Conservation (phyloP, 2,888 invertebrate species). For the Steinernema scapterisci region DNA sequence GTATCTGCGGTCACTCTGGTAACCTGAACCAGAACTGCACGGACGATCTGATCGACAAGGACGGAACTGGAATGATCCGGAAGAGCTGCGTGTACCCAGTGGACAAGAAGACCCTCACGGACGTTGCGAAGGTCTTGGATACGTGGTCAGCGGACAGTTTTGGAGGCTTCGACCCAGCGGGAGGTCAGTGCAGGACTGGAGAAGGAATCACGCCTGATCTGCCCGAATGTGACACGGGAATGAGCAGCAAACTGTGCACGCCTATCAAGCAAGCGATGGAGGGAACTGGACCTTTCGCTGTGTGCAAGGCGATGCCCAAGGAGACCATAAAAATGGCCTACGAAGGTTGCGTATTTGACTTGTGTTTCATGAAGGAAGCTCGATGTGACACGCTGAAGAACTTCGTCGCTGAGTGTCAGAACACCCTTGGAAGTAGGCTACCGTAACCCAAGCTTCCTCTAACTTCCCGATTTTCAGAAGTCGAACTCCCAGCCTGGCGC, state of each 20-base stretch:
- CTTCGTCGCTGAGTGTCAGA: background rate
- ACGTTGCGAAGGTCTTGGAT: background rate
- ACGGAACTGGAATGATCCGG: background rate
- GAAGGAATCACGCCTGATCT: background rate
- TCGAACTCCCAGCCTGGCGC: background rate
- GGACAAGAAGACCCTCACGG: background rate
- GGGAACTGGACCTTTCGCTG: background rate
- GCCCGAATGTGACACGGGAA: background rate
- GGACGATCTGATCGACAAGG: background rate
- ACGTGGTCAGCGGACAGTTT: background rate
- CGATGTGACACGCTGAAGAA: background rate
- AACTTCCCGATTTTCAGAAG: background rate
- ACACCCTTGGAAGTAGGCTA: background rate
- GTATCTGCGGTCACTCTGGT: background rate
- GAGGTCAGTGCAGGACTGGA: background rate
- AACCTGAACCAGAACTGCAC: constrained; percentile 15
- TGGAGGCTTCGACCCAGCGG: background rate
- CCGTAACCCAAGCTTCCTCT: background rate
- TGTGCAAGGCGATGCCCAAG: background rate
- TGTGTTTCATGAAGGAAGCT: background rate
- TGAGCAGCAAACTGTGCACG: background rate
- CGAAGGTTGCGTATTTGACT: background rate
- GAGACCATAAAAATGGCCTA: background rate
- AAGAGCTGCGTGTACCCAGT: background rate
- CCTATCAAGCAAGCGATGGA: constrained; percentile 4